Percentiles rank a stretch among this genome's conserved stretches.
phyloP scores from a whole-genome alignment of 2,113 vertebrate genomes.

The Perca flavescens region DNA sequence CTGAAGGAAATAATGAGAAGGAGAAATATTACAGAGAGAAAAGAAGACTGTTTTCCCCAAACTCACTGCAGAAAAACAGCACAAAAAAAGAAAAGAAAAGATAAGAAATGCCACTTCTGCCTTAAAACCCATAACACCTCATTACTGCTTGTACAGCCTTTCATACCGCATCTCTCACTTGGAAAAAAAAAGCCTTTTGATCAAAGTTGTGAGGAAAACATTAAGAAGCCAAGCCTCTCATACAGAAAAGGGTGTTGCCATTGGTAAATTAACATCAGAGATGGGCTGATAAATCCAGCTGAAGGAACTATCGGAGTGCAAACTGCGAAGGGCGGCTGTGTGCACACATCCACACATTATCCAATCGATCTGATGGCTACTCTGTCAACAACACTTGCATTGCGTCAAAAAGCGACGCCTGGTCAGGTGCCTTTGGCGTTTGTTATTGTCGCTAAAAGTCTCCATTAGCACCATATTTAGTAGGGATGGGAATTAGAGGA shows the following conservation, averaged over 20 bases:
- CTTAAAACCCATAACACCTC: constrained; percentile 25
- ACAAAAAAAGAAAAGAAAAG: too few relatives aligned
- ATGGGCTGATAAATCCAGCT: not conserved
- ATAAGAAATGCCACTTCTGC: not conserved
- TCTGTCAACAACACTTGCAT: too few relatives aligned
- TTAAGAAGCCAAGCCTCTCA: constrained; percentile 5
- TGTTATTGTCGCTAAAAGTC: too few relatives aligned
- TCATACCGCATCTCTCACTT: constrained; percentile 3
- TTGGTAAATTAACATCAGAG: not conserved
- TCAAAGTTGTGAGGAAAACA: constrained; percentile 7
- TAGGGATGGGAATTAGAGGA: too few relatives aligned
- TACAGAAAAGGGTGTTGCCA: constrained; percentile 8
- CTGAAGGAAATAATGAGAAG: not conserved
- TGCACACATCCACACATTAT: too few relatives aligned
- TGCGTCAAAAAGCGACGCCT: too few relatives aligned
- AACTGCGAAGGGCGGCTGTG: too few relatives aligned
- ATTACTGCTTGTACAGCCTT: constrained; percentile 8
- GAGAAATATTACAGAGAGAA: not conserved
- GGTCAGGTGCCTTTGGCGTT: too few relatives aligned
- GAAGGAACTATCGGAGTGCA: too few relatives aligned
- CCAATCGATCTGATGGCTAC: too few relatives aligned
- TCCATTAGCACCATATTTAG: too few relatives aligned
- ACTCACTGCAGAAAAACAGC: not conserved
- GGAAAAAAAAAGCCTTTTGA: constrained; percentile 14
- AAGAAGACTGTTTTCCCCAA: constrained; percentile 12